Percentiles rank a stretch among this genome's conserved stretches.
Conservation (phyloP, 2,888 invertebrate genomes). For the Harpalus rubripes region DNA sequence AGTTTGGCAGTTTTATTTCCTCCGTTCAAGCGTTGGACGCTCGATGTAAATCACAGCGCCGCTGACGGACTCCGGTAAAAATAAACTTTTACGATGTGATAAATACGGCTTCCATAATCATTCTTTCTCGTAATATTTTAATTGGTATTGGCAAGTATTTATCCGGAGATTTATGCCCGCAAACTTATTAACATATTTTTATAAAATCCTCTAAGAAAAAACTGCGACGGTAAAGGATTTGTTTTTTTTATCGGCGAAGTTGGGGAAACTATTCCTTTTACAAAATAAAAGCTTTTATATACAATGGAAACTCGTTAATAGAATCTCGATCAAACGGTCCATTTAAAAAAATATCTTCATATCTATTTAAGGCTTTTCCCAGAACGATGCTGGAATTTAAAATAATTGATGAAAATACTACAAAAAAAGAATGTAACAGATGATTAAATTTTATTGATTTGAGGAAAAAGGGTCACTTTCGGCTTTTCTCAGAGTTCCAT, state of each 20-base stretch:
- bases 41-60: conserved; percentile 39
- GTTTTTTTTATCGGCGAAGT: not conserved
- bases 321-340: no score
- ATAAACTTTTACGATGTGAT: conserved; percentile 61
- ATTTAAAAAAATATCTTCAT: no score
- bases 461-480: no score
- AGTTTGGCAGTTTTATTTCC: conserved; percentile 55
- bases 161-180: conserved; percentile 20
- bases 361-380: no score
- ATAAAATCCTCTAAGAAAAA: not conserved
- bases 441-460: no score
- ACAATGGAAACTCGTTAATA: no score
- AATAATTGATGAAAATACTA: no score
- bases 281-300: no score
- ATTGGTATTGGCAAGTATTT: conserved; percentile 58
- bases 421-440: no score
- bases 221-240: not conserved
- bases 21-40: conserved; percentile 27
- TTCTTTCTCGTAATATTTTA: conserved; percentile 61
- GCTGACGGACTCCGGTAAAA: conserved; percentile 48
- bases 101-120: conserved; percentile 58
- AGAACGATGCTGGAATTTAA: no score
- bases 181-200: conserved; percentile 41
- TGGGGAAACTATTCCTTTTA: no score
- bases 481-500: no score